phyloP scores from a whole-genome alignment of 2,113 vertebrate species.

The Oxyruncus cristatus region DNA sequence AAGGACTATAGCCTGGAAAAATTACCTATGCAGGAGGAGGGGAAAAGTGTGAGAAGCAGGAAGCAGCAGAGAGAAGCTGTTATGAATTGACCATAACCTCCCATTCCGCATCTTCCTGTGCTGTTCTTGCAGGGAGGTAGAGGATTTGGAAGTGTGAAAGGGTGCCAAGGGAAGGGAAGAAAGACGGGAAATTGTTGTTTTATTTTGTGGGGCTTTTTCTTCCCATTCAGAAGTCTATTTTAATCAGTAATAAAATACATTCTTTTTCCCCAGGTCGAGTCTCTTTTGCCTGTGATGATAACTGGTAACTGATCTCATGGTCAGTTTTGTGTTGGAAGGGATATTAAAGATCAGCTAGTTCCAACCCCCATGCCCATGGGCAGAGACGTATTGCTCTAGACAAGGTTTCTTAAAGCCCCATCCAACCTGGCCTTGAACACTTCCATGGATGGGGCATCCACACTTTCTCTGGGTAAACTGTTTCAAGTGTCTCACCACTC shows the following conservation, averaged over 20 bases:
- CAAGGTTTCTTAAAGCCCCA: rapidly evolving
- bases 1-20: neutral
- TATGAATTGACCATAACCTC: neutral
- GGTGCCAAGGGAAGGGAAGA: too few species aligned
- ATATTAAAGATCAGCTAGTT: neutral
- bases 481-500: neutral
- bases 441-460: neutral
- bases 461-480: neutral
- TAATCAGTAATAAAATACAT: neutral
- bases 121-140: rapidly evolving
- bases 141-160: neutral
- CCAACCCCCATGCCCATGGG: neutral
- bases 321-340: neutral
- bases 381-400: neutral
- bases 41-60: neutral
- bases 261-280: neutral
- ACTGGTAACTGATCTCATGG: neutral
- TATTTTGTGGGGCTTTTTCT: neutral
- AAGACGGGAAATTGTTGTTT: neutral
- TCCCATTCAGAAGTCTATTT: neutral
- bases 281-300: neutral
- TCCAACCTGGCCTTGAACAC: rapidly evolving
- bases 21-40: neutral
- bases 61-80: neutral
- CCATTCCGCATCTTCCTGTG: neutral